Evolutionary conservation across 2,888 invertebrate species (phyloP).

Genomic region (Ypsolopha scabrella): DNA sequence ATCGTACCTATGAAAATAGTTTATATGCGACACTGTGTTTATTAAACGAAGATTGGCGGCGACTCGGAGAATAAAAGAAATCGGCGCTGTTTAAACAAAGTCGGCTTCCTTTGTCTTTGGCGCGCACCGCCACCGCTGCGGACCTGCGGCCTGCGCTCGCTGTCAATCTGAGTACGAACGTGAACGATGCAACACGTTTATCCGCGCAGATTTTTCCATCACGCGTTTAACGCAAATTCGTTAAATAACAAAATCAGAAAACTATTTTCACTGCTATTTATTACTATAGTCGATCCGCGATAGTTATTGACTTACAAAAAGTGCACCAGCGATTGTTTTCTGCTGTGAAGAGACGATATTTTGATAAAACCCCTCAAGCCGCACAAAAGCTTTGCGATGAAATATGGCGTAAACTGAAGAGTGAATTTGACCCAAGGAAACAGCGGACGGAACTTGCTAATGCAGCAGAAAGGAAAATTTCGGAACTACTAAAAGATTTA

Average conservation of each 20-base stretch:
- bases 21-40: no score
- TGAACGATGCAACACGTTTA: slow-evolving; percentile 7
- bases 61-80: no score
- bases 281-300: slow-evolving; percentile 2
- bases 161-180: no score
- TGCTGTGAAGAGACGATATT: slow-evolving; percentile 2
- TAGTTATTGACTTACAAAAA: slow-evolving; percentile 4
- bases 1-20: no score
- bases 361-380: slow-evolving; percentile 4
- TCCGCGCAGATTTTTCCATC: slow-evolving; percentile 6
- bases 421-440: neutral
- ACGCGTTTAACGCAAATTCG: slow-evolving; percentile 7
- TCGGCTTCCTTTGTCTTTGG: no score
- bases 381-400: slow-evolving; percentile 3
- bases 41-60: no score
- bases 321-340: slow-evolving; percentile 4
- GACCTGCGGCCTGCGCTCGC: no score
- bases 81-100: no score
- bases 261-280: slow-evolving; percentile 2
- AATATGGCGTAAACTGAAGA: slow-evolving; percentile 2
- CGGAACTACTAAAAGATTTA: slow-evolving; percentile 4
- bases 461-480: slow-evolving; percentile 1
- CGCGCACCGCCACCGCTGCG: no score
- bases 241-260: slow-evolving; percentile 1
- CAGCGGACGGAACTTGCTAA: slow-evolving; percentile 1